Base-by-base conservation (phyloP, 2,888 invertebrate genomes). In the Lasioglossum malachurum region DNA sequence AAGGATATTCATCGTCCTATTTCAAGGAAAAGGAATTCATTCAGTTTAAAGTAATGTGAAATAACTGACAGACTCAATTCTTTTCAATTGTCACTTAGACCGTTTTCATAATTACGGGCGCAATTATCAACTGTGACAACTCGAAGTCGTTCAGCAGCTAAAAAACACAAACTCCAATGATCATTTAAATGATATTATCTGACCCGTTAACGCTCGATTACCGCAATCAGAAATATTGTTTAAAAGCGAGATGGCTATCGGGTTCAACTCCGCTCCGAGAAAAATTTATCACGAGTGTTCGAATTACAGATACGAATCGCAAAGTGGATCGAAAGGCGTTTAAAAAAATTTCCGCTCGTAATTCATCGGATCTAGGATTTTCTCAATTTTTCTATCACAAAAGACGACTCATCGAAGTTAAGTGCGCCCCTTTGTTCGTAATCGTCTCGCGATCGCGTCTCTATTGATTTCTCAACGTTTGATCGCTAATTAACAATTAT, bases 401-500 rank as follows among this genome's bases (percentile, higher is more conserved):
- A 64, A 31, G 16, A 5, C 31, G 31, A 14, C 14, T 60, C 27
- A 27, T 60, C 27, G 27, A 14, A 27, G 16, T 16, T 31, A 16
- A 64, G 35, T 23, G 3, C 7, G 49, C 0, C 27, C 74, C 27
- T 74, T 74, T 38, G 35, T 75, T 38, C 38, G 35, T n/a, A 14
- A 53, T 53, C 74, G 38, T 38, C 49, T 1, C 53, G 35, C 35
- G 35, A 5, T 3, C 19, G 31, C 16, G 8, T 67, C 31, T 35
- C 35, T 0, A 1, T 16, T 16, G 16, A 38, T 57, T 23, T 31
- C 31, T 64, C 44, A 49, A 19, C 69, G 69, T n/a, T 23, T 0
- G 19, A 5, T 60, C 27, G 41, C 16, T 69, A 69, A 77, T 83
- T 75, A 49, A 8, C 71, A 74, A 44, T 76, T 69, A 57, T 35